Evolutionary conservation across 2,888 invertebrate genomes (phyloP).

Genomic region (Boloria selene): DNA sequence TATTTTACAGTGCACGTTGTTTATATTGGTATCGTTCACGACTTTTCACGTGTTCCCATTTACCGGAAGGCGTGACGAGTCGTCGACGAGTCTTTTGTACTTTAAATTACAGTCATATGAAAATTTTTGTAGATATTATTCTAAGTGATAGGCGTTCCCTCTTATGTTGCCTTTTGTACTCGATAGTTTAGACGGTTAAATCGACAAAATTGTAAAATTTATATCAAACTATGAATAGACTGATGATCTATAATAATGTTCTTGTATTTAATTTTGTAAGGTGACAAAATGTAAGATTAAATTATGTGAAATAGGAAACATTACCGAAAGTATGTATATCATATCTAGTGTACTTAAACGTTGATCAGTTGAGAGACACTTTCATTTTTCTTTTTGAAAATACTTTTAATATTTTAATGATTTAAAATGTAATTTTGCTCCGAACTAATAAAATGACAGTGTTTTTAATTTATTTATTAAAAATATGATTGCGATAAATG

Average conservation of each 20-base stretch:
- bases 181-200: conserved; percentile 69
- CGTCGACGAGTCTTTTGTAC: conserved; percentile 57
- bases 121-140: conserved; percentile 68
- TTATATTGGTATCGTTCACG: conserved; percentile 49
- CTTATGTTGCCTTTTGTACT: conserved; percentile 77
- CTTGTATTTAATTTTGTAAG: conserved; percentile 81
- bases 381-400: conserved; percentile 80
- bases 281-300: conserved; percentile 79
- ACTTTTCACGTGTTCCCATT: conserved; percentile 44
- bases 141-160: conserved; percentile 60
- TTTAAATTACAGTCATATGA: conserved; percentile 68
- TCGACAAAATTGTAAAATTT: conserved; percentile 80
- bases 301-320: conserved; percentile 70
- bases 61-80: conserved; percentile 45
- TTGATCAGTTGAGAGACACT: conserved; percentile 64
- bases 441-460: conserved; percentile 74
- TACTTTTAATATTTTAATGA: conserved; percentile 50
- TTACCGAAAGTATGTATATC: conserved; percentile 55
- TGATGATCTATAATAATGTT: conserved; percentile 81
- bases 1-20: conserved; percentile 61
- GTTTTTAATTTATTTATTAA: conserved; percentile 77
- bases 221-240: conserved; percentile 81
- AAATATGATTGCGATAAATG: conserved; percentile 60
- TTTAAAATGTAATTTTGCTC: conserved; percentile 54
- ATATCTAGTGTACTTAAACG: conserved; percentile 75